Evolutionary conservation across 1,140 invertebrate genomes (phyloP), one percentile per base, ranked within the genome.

Genomic region (Solen grandis): DNA sequence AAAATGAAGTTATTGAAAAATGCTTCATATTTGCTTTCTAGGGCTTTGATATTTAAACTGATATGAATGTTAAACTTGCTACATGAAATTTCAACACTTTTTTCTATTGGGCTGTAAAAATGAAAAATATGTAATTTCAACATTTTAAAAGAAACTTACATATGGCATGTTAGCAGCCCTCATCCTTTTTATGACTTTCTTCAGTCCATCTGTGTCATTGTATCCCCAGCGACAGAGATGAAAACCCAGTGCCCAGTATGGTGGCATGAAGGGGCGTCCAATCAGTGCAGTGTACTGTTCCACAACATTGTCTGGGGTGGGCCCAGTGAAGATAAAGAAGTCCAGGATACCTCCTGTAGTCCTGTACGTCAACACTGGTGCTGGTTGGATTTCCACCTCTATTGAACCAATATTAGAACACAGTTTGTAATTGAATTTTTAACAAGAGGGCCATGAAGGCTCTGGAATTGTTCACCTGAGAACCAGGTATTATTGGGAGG

Each of bases 191-290:
- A 92, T 86, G 22, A 92, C 86, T 10, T 73, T 66, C 59, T 86
- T 89, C 25, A 90, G 59, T n/a, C 86, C 81, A 19, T 82, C 74
- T 22, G 80, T 74, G 36, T 78, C 85, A 29, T 70, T 60, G 74
- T 92, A 91, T 22, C 92, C 91, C n/a, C 83, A 92, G n/a, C 95
- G 94, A 92, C 96, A 97, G 35, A 97, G 92, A 92, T 98, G 97
- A 91, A 97, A 97, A 16, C 97, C 97, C 0, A 98, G 93, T 0
- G 95, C 93, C 97, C 97, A 98, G 90, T 96, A 97, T 0, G 97
- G 96, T n/a, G 97, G 96, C 93, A 98, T 93, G 86, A 94, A 94
- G 2, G 96, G 96, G 77, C 93, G 92, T 2, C 96, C 96, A 69
- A 97, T 93, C 14, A 97, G 89, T 73, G 94, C 81, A 16, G 87